Evolutionary conservation across 1,140 invertebrate species (phyloP).

Genomic region (Adoxophyes honmai): DNA sequence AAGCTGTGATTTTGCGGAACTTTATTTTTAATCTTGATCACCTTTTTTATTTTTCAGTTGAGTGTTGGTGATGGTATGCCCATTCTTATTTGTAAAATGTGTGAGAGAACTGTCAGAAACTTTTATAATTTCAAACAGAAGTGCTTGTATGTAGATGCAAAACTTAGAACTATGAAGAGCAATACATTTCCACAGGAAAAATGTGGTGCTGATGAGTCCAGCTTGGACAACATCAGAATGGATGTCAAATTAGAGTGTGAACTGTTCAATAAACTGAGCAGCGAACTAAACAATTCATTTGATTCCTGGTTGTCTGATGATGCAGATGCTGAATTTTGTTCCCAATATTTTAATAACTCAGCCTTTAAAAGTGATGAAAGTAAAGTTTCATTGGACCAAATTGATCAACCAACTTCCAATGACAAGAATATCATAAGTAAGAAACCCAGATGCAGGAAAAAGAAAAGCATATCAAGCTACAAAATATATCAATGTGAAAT

Average conservation of each 20-base stretch:
- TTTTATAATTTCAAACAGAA: constrained; percentile 49
- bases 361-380: constrained; percentile 8
- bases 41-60: constrained; percentile 19
- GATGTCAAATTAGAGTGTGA: constrained; percentile 16
- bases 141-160: constrained; percentile 37
- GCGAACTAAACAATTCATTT: constrained; percentile 12
- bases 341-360: constrained; percentile 13
- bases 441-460: not conserved
- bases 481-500: constrained; percentile 36
- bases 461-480: not conserved
- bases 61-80: constrained; percentile 43
- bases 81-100: constrained; percentile 40
- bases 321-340: not conserved
- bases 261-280: constrained; percentile 1
- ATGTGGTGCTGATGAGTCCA: constrained; percentile 1
- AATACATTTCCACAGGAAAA: not conserved
- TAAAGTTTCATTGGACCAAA: not conserved
- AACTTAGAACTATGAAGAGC: constrained; percentile 26
- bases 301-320: constrained; percentile 7
- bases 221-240: not conserved
- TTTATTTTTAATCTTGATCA: no score
- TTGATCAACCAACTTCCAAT: not conserved
- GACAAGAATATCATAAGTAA: constrained; percentile 5
- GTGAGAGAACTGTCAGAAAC: constrained; percentile 37
- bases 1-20: no score